Evolutionary conservation across 1,140 invertebrate species (phyloP).

Genomic region (Lepidurus arcticus): DNA sequence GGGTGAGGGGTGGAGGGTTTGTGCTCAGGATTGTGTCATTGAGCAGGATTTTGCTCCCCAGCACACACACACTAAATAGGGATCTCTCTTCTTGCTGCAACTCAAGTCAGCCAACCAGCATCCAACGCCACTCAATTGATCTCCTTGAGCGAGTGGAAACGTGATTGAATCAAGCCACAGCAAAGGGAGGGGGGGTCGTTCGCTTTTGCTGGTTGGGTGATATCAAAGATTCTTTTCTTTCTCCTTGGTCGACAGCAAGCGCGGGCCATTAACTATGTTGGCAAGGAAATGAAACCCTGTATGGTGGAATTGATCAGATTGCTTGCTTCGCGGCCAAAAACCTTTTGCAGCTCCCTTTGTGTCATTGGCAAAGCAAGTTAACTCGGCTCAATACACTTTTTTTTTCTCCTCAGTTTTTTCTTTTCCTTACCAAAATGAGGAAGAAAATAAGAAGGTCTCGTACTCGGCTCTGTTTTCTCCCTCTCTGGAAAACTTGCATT

Average conservation of each 20-base stretch:
- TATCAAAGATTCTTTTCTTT: conserved; percentile 3
- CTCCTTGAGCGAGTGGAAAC: conserved; percentile 10
- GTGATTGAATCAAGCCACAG: conserved; percentile 5
- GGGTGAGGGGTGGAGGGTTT: no score
- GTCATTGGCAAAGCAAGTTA: conserved; percentile 21
- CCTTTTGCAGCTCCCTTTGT: conserved; percentile 5
- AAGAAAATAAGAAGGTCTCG: not conserved
- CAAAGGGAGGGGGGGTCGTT: not conserved
- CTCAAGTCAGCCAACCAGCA: not conserved
- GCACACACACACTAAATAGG: no score
- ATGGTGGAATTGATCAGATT: conserved; percentile 17
- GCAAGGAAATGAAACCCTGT: conserved; percentile 5
- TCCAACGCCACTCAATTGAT: conserved; percentile 21
- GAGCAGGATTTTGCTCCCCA: no score
- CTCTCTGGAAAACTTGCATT: conserved; percentile 6
- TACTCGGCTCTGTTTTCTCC: not conserved
- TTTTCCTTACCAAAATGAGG: not conserved
- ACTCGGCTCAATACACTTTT: conserved; percentile 6
- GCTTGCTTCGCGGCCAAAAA: conserved; percentile 20
- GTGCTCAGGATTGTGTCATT: no score
- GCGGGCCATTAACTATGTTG: conserved; percentile 4
- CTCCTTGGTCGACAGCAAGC: not conserved
- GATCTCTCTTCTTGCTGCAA: not conserved
- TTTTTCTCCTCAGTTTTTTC: not conserved
- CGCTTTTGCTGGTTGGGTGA: conserved; percentile 18